Evolutionary conservation across 2,888 invertebrate species (phyloP), one percentile per base, ranked within the genome.

Genomic region (Eristalis tenax): DNA sequence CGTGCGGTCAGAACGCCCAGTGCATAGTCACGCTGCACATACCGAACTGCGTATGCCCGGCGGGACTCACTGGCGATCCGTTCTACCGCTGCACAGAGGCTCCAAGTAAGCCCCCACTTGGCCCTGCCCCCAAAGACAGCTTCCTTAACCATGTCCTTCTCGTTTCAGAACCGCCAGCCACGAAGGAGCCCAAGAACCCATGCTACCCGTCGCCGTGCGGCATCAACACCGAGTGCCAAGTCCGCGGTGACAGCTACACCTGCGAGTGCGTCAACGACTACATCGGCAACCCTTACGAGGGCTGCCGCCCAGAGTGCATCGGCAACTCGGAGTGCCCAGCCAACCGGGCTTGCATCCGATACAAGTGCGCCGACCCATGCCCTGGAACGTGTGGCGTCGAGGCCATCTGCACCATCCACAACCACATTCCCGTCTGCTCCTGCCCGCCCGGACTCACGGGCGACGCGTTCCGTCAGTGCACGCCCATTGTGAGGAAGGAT

Each of bases 261-360:
- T 96, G 96, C 90, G 91, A 92, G 61, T 93, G 93, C 85, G 93
- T 95, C 77, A 94, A 95, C 40, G 96, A 96, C 80, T 95, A 96
- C 89, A 95, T 95, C 88, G 97, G 97, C 26, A 96, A 96, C 92
- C 96, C 97, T 0, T 96, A 96, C 91, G 95, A 96, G 87, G 95
- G 95, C 61, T 96, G 96, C 90, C 94, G 96, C 89, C 97, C 97
- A 0, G 98, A 98, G 92, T 98, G 98, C 92, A 94, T 98, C 18
- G 96, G 96, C 75, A 98, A 98, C 91, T 96, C 96, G 0, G 98
- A 98, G 91, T 98, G 98, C 92, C 94, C 97, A 0, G 95, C 96
- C 65, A 96, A 97, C 89, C 95, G 96, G 89, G 96, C 97, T 11
- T 98, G 98, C 91, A 96, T 97, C 90, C 95, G 95, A 18, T 96